These are phyloP conservation scores for Calameuta pallipes DNA, from an alignment of 2,888 invertebrate genomes.

Conservation along the genomic window DNA sequence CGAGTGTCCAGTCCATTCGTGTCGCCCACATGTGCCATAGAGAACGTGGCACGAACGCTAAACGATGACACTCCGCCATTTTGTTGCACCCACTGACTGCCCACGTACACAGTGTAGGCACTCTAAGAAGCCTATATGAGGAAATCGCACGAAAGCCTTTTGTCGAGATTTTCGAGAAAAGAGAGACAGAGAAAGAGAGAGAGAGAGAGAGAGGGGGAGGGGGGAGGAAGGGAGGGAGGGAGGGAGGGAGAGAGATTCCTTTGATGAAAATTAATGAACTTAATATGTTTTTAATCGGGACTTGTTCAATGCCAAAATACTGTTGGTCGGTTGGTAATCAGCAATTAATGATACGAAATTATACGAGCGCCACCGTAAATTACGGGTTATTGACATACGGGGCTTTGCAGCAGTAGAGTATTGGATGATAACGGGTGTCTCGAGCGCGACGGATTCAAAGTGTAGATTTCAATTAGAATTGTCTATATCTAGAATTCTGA, in stretches of 20 bases:
- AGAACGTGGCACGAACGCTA: slow-evolving; percentile 42
- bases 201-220: background rate
- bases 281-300: background rate
- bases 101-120: slow-evolving; percentile 32
- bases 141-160: background rate
- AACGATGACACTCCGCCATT: slow-evolving; percentile 52
- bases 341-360: slow-evolving; percentile 34
- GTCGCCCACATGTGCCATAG: slow-evolving; percentile 43
- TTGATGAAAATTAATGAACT: slow-evolving; percentile 8
- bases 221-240: too few species aligned
- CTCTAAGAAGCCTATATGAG: background rate
- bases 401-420: slow-evolving; percentile 17
- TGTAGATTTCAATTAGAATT: slow-evolving; percentile 60
- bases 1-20: slow-evolving; percentile 19
- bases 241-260: background rate
- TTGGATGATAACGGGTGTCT: slow-evolving; percentile 32
- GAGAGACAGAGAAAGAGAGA: slow-evolving; percentile 2
- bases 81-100: slow-evolving; percentile 54
- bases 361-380: slow-evolving; percentile 5
- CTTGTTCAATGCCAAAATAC: background rate
- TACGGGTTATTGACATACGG: slow-evolving; percentile 9
- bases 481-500: background rate
- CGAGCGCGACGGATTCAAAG: slow-evolving; percentile 47
- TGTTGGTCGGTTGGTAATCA: slow-evolving; percentile 29
- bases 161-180: background rate